Evolutionary conservation across 2,888 invertebrate species (phyloP), one percentile per base, ranked within the genome.

Genomic region (Halictus ligatus): DNA sequence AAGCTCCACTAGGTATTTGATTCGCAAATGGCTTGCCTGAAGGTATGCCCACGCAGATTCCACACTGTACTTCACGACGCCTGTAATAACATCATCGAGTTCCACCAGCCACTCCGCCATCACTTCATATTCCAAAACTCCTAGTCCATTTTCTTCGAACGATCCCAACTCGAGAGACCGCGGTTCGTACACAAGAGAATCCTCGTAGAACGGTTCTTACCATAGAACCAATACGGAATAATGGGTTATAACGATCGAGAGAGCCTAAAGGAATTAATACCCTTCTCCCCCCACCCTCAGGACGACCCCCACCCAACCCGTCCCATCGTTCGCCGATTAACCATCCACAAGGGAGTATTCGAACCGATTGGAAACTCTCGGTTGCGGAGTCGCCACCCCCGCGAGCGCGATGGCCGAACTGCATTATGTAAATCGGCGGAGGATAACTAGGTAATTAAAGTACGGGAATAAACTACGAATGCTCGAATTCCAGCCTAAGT

Each of bases 391-490:
- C 90, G 84, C 78, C 77, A 85, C 69, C 67, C 71, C 60, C 75
- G 21, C 54, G 21, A 40, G 80, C 78, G 76, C 82, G 83, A 85
- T 81, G 81, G 83, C 78, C 87, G 72, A 87, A 80, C 90, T 90
- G 85, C 91, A 91, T 91, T 91, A 91, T 91, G 91, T 89, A 91
- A 91, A 91, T 91, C 87, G 89, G 71, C 54, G 76, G 21, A 10
- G 87, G 91, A 90, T 91, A 91, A 91, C 91, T 91, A 91, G 89
- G 90, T 91, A 91, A 91, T 91, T 91, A 91, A 91, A 91, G 91
- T 91, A 91, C 89, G 90, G 54, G 89, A 89, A 91, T 91, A 91
- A 91, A 91, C 91, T 91, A 91, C 84, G 84, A 86, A 90, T 78
- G 90, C 82, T 87, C 84, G 88, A 91, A 91, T 91, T 87, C 86